Evolutionary conservation across 1,140 invertebrate genomes (phyloP).

Genomic region (Eupeodes corollae): DNA sequence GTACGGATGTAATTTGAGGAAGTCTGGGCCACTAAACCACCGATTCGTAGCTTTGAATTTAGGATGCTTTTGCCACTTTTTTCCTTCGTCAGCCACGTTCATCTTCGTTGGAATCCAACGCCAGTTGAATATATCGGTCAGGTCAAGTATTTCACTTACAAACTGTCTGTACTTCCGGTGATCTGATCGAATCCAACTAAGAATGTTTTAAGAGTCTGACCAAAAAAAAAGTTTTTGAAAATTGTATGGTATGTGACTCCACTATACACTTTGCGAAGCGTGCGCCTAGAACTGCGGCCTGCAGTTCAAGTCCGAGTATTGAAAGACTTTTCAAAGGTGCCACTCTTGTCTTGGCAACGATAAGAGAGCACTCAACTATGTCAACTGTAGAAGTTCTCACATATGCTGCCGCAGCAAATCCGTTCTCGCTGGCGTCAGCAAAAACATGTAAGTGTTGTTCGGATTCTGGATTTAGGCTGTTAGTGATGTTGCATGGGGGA

Average conservation of each 20-base stretch:
- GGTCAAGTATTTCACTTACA: slow-evolving; percentile 31
- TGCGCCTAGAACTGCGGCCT: slow-evolving; percentile 26
- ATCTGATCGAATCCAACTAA: slow-evolving; percentile 21
- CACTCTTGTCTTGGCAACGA: slow-evolving; percentile 22
- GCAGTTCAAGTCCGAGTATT: slow-evolving; percentile 34
- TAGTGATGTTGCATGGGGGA: not conserved
- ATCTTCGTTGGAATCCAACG: slow-evolving; percentile 15
- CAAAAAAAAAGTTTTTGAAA: no score
- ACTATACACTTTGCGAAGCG: no score
- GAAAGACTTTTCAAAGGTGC: slow-evolving; percentile 25
- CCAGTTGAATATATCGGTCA: slow-evolving; percentile 12
- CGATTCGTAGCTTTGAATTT: not conserved
- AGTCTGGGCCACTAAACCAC: slow-evolving; percentile 3
- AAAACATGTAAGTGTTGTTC: slow-evolving; percentile 1
- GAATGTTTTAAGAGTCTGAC: no score
- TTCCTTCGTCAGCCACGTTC: slow-evolving; percentile 21
- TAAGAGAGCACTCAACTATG: not conserved
- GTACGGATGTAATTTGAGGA: not conserved
- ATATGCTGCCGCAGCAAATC: slow-evolving; percentile 3
- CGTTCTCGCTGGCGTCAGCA: not conserved
- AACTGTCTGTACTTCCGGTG: slow-evolving; percentile 24
- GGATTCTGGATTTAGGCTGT: no score
- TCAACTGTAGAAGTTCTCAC: not conserved
- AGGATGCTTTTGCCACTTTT: not conserved
- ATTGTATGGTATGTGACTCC: no score